Conservation (phyloP, 2,797 vertebrate species). For the Hoplostethus mediterraneus region DNA sequence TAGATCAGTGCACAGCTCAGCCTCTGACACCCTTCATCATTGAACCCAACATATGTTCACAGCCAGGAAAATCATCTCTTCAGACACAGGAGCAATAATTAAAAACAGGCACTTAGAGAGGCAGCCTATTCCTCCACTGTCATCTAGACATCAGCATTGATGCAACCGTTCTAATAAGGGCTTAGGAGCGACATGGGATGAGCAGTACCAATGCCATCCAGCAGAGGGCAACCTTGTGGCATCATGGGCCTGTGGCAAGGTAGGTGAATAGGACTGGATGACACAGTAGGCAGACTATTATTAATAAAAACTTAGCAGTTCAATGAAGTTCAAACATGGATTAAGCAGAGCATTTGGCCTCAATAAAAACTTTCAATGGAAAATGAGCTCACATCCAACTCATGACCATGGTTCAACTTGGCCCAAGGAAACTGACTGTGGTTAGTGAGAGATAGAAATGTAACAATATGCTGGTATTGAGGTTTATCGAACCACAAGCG, state of each 20-base stretch:
- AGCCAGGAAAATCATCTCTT: constrained; percentile 44
- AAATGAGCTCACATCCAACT: background rate
- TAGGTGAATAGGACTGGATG: background rate
- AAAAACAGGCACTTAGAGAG: constrained; percentile 66
- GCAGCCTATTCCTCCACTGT: constrained; percentile 69
- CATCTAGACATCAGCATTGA: constrained; percentile 69
- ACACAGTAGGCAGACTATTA: background rate
- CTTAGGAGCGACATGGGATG: constrained; percentile 49
- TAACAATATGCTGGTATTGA: no score
- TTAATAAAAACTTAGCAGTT: no score
- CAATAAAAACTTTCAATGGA: background rate
- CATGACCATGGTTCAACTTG: background rate
- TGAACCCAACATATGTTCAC: constrained; percentile 59
- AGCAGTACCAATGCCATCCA: constrained; percentile 66
- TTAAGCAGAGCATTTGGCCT: background rate
- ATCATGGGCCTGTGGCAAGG: background rate
- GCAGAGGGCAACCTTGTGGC: constrained; percentile 73
- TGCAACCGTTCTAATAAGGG: constrained; percentile 63
- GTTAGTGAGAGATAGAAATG: background rate
- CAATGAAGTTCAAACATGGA: no score
- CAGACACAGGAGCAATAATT: constrained; percentile 47
- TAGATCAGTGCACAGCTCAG: constrained; percentile 34
- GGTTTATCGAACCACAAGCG: no score
- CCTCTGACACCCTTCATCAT: constrained; percentile 26
- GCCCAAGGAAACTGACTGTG: background rate